Conservation (phyloP, 2,888 invertebrate species). For the Conomelus anceps region DNA sequence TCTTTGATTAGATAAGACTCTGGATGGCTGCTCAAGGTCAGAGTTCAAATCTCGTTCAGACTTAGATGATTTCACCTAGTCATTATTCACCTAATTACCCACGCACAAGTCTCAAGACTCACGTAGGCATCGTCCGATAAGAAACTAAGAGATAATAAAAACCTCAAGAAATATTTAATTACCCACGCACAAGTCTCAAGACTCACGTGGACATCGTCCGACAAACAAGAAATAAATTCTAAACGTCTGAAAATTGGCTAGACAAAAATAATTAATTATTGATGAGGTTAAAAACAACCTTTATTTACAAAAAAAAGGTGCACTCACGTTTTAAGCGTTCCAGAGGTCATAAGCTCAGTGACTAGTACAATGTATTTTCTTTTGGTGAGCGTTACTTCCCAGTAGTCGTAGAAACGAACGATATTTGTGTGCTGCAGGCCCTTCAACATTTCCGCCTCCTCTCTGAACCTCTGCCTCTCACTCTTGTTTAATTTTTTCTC, state of each 20-base stretch:
- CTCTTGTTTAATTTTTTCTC: conserved; percentile 96
- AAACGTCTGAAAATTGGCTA: too few species aligned
- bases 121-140: too few species aligned
- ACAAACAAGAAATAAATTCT: neutral
- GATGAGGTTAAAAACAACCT: too few species aligned
- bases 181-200: too few species aligned
- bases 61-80: too few species aligned
- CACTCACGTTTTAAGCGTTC: conserved; percentile 93
- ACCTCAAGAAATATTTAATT: neutral
- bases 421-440: conserved; percentile 98
- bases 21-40: too few species aligned
- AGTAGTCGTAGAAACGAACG: conserved; percentile 97
- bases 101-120: too few species aligned
- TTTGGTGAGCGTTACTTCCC: conserved; percentile 89
- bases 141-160: neutral
- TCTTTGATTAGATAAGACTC: too few species aligned
- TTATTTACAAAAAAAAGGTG: neutral
- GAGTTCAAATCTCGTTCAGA: too few species aligned
- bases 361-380: conserved; percentile 97
- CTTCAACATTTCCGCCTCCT: conserved; percentile 98
- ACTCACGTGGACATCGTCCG: too few species aligned
- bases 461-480: conserved; percentile 89
- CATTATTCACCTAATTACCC: too few species aligned
- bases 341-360: conserved; percentile 98
- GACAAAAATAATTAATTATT: too few species aligned